Evolutionary conservation across 1,140 invertebrate genomes (phyloP).

Genomic region (Nomia melanderi): DNA sequence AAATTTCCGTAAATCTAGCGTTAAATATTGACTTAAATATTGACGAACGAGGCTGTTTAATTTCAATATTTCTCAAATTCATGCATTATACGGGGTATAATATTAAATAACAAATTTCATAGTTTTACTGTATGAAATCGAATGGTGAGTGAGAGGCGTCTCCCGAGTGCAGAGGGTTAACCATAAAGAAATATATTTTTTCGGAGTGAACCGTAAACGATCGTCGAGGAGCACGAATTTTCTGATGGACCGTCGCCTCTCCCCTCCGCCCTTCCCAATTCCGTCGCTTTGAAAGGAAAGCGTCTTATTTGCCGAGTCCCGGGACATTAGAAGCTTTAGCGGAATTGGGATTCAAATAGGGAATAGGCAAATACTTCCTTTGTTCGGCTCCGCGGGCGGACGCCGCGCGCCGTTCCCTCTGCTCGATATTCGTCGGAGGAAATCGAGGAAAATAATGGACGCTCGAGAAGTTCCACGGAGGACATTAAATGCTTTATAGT

Average conservation of each 20-base stretch:
- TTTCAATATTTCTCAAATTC: too few species aligned
- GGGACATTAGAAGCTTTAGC: constrained; percentile 3
- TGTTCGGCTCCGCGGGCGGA: background rate
- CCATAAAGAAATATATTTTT: too few species aligned
- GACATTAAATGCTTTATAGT: background rate
- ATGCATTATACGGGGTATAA: too few species aligned
- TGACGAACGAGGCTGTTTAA: too few species aligned
- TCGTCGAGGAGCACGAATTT: too few species aligned
- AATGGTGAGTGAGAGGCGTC: too few species aligned
- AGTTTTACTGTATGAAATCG: too few species aligned
- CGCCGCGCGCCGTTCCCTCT: background rate
- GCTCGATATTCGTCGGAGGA: background rate
- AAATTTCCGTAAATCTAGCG: too few species aligned
- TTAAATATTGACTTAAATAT: too few species aligned
- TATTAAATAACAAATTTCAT: too few species aligned
- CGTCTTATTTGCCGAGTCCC: background rate
- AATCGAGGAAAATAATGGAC: background rate
- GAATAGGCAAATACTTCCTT: constrained; percentile 17
- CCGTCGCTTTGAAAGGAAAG: background rate
- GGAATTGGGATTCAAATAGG: constrained; percentile 3
- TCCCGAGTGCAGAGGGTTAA: too few species aligned
- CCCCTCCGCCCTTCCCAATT: background rate
- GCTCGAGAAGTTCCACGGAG: background rate
- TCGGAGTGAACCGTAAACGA: too few species aligned
- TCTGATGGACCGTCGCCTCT: background rate